Conservation (phyloP, 2,113 vertebrate species). For the Indri indri region DNA sequence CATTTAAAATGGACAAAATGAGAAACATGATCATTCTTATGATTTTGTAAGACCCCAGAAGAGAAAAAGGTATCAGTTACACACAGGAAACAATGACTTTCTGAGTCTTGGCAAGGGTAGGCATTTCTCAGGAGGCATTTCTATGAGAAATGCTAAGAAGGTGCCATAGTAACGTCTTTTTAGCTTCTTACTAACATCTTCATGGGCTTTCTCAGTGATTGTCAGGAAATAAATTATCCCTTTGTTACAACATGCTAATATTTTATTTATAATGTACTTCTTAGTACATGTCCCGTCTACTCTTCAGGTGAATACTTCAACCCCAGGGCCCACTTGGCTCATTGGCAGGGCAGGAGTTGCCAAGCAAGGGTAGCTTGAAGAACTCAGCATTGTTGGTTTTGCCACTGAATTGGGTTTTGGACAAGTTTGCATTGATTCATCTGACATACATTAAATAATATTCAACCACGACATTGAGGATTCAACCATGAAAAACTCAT, state of each 20-base stretch:
- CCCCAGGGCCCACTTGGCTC: accelerated
- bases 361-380: accelerated
- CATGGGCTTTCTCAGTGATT: not conserved
- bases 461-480: accelerated
- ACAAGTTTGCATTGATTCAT: no score
- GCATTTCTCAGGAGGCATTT: not conserved
- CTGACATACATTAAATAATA: not conserved
- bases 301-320: not conserved
- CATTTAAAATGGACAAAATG: not conserved
- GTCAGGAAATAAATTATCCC: not conserved
- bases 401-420: not conserved
- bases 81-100: not conserved
- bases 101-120: not conserved
- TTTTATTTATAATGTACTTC: no score
- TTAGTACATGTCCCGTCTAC: accelerated
- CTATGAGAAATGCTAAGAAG: not conserved
- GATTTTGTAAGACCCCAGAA: no score
- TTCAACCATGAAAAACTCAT: accelerated
- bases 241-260: not conserved
- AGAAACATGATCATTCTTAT: accelerated
- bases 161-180: not conserved
- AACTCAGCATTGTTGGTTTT: not conserved
- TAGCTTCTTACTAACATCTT: not conserved
- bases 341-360: accelerated
- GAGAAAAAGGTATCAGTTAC: accelerated